Percentiles rank a stretch among this genome's conserved stretches.
Evolutionary conservation across 2,113 vertebrate genomes (phyloP).

Genomic region (Anhinga rufa): DNA sequence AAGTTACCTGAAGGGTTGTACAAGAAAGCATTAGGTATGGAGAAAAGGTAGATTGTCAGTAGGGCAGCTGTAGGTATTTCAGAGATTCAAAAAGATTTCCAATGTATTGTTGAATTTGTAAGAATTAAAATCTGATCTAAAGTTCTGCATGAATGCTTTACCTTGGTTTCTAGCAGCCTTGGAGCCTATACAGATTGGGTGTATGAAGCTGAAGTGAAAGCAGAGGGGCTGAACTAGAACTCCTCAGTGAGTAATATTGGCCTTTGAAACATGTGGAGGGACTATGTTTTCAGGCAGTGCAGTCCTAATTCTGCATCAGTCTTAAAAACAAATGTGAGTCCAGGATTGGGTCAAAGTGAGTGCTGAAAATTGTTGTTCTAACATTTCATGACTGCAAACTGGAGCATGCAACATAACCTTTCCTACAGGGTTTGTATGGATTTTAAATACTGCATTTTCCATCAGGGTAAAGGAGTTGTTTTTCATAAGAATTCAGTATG

Average conservation of each 20-base stretch:
- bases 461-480: background rate
- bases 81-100: background rate
- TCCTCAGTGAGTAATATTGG: background rate
- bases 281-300: background rate
- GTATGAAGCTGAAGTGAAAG: background rate
- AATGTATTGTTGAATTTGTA: background rate
- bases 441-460: background rate
- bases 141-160: background rate
- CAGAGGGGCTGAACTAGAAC: background rate
- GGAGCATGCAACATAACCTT: background rate
- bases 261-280: background rate
- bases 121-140: background rate
- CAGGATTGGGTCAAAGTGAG: background rate
- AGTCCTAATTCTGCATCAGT: background rate
- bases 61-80: background rate
- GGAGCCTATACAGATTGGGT: background rate
- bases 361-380: background rate
- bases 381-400: background rate
- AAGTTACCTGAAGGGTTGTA: background rate
- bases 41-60: background rate
- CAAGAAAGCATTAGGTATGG: background rate
- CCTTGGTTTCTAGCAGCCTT: background rate
- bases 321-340: background rate
- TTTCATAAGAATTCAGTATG: background rate
- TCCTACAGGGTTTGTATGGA: background rate